Percentiles rank a stretch among this genome's conserved stretches.
These are phyloP conservation scores for Drosophila neonasuta DNA, from an alignment of 2,888 invertebrate genomes.

Conservation along the genomic window DNA sequence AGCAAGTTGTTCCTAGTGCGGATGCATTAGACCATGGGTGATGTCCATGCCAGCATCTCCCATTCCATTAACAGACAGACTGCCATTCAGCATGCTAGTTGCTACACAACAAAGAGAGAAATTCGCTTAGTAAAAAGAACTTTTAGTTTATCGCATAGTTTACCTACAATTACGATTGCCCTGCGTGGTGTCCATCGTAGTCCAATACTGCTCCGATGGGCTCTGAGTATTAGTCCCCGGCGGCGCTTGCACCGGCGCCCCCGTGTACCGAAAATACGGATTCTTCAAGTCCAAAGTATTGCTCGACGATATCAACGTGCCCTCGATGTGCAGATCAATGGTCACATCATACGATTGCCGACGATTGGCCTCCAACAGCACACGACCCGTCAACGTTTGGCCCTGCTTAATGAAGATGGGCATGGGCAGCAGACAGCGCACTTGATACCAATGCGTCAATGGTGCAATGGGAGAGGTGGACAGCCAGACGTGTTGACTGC, in stretches of 20 bases:
- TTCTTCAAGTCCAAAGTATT: slow-evolving; percentile 98
- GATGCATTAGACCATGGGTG: slow-evolving; percentile 82
- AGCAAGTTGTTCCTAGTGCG: slow-evolving; percentile 54
- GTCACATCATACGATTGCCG: slow-evolving; percentile 99
- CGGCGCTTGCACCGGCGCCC: slow-evolving; percentile 95
- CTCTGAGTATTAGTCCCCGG: slow-evolving; percentile 95
- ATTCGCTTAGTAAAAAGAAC: not conserved
- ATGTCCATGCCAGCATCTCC: slow-evolving; percentile 89
- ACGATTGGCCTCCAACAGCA: slow-evolving; percentile 94
- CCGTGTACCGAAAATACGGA: slow-evolving; percentile 98
- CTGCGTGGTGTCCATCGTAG: slow-evolving; percentile 90
- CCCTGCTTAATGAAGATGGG: slow-evolving; percentile 98
- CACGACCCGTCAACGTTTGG: slow-evolving; percentile 93
- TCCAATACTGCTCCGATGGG: slow-evolving; percentile 97
- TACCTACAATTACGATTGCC: slow-evolving; percentile 82
- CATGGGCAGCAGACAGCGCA: slow-evolving; percentile 95
- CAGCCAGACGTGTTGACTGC: slow-evolving; percentile 95
- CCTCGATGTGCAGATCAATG: slow-evolving; percentile 95
- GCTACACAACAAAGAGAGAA: slow-evolving; percentile 80
- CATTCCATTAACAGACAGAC: slow-evolving; percentile 88
- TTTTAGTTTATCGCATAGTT: not conserved
- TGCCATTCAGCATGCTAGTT: slow-evolving; percentile 89
- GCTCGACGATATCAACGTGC: slow-evolving; percentile 91
- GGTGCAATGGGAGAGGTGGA: slow-evolving; percentile 99
- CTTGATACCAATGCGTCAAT: slow-evolving; percentile 99